Evolutionary conservation across 2,888 invertebrate species (phyloP).

Genomic region (Troides oblongomaculatus): DNA sequence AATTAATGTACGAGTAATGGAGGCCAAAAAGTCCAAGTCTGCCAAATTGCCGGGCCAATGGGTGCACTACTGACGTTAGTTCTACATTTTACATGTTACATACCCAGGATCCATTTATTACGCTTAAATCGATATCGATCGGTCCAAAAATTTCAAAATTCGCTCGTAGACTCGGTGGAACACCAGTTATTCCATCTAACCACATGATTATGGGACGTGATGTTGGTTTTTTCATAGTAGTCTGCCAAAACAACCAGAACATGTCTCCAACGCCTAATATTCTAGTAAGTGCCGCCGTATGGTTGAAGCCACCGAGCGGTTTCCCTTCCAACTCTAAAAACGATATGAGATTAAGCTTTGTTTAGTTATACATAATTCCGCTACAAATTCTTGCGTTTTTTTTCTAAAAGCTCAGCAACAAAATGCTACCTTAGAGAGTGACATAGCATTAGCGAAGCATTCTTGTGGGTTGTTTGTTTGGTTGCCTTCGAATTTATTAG

Average conservation of each 20-base stretch:
- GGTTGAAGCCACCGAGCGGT: slow-evolving; percentile 79
- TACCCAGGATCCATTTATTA: slow-evolving; percentile 87
- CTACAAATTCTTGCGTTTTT: not conserved
- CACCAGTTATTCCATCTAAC: slow-evolving; percentile 92
- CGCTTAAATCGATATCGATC: slow-evolving; percentile 81
- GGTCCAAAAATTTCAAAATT: slow-evolving; percentile 93
- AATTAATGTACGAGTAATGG: too few relatives aligned
- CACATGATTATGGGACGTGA: slow-evolving; percentile 88
- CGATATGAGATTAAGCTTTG: not conserved
- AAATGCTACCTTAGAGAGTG: too few relatives aligned
- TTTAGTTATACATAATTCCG: not conserved
- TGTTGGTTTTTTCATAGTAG: slow-evolving; percentile 73
- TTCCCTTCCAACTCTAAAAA: slow-evolving; percentile 52
- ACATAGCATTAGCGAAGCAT: too few relatives aligned
- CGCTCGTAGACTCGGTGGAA: slow-evolving; percentile 89
- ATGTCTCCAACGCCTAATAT: slow-evolving; percentile 86
- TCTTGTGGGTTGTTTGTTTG: too few relatives aligned
- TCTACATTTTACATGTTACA: slow-evolving; percentile 4
- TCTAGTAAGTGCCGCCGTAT: slow-evolving; percentile 87
- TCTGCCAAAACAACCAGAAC: slow-evolving; percentile 94
- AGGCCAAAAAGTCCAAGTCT: too few relatives aligned
- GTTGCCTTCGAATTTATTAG: too few relatives aligned
- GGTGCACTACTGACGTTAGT: too few relatives aligned
- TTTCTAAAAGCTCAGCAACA: too few relatives aligned
- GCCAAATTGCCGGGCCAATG: too few relatives aligned